Base-by-base conservation (phyloP, 2,113 vertebrate species). In the Tachycineta bicolor region DNA sequence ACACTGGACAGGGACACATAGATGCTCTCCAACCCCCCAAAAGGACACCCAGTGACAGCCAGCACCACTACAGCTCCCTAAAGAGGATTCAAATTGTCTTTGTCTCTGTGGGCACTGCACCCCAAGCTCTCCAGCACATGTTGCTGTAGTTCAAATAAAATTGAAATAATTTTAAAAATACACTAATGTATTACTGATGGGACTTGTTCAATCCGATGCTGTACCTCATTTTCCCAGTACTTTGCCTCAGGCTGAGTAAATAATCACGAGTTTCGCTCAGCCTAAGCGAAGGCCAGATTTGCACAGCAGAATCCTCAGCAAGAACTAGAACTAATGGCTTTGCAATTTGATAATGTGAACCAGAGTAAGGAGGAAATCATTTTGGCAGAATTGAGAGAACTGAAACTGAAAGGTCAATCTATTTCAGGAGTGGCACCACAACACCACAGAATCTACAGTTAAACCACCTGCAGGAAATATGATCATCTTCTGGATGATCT, bases 381-480 rank as follows among this genome's bases (percentile, higher is more conserved):
- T 93, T 58, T 93, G 83, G 90, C 81, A 91, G 92, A 91, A 93
- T 7, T 63, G 64, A 74, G 80, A 91, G 67, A 94, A 93, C 60
- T 58, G 43, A 89, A 95, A 89, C 80, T 3, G 1, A 87, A 91
- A 93, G 93, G 87, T 93, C 90, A 82, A 43, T 74, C 89, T 96
- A 10, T 95, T 96, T 84, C 83, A 84, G 70, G 84, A 93, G 39
- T 12, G 14, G 50, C 56, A 68, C 62, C 92, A 84, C 69, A 84
- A 37, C 47, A n/a, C 47, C 59, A 52, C 60, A 55, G 69, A 93
- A 70, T 15, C 70, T 17, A 70, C 29, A 55, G 39, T 55, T 78
- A 82, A 92, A 86, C 34, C 7, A 23, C 79, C 71, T 46, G 76
- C 75, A 77, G 91, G 93, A 87, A 93, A 91, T 29, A 33, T 0